Evolutionary conservation across 2,113 vertebrate species (phyloP), one percentile per base, ranked within the genome.

Genomic region (Zosterops lateralis): DNA sequence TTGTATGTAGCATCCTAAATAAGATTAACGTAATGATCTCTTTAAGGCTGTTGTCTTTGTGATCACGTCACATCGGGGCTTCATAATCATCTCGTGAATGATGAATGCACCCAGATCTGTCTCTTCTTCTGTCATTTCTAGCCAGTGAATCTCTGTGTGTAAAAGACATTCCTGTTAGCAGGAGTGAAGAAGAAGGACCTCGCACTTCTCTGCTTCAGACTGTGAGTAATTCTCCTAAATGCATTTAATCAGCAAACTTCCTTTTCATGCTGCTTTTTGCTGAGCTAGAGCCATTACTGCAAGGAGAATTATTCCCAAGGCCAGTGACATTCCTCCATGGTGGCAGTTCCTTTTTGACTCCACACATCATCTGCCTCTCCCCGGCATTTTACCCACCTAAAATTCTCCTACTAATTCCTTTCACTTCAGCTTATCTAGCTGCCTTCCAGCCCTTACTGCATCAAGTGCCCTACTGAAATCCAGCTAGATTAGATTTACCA

Each of bases 221-320:
- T 93, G 90, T 92, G 83, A 95, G 86, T 93, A 95, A 93, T 96
- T 94, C 92, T 90, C 81, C 83, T 90, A 94, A 96, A 96, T 66
- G 92, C 92, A 92, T 96, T 96, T 95, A 90, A 96, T 94, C 95
- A 92, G 88, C 90, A 93, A 93, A 93, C 93, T 94, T 94, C 92
- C 85, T 83, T 83, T 83, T 74, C 75, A 31, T 21, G 79, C 72
- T 90, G 85, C 72, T 81, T 94, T 96, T 93, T 96, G 93, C 93
- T 96, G 96, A 96, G 79, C 75, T 73, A 90, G 92, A 94, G 88
- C 90, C 95, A 92, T 94, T 96, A 93, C 56, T 84, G 64, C 82
- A 70, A 83, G 57, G 60, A 93, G 93, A 96, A 95, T 92, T 91
- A 95, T 93, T 96, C 92, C 95, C 85, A 96, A 90, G 93, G 93